Evolutionary conservation across 2,113 vertebrate genomes (phyloP).

Genomic region (Gallinago jamesoni): DNA sequence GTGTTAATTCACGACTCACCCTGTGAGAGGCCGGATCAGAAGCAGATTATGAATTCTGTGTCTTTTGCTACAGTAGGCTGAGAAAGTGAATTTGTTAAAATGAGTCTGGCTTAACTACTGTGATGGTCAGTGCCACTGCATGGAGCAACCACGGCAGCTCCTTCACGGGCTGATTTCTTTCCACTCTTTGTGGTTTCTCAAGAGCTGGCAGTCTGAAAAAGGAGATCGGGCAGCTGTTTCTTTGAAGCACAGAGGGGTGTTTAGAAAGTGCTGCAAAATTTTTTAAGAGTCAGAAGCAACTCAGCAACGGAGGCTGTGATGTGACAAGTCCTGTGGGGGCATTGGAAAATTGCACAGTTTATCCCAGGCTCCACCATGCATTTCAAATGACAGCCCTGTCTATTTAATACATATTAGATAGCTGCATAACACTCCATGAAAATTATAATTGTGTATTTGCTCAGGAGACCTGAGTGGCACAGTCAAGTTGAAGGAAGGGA

Average conservation of each 20-base stretch:
- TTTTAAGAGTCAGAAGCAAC: background rate
- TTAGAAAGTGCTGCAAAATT: background rate
- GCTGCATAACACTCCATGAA: conserved; percentile 31
- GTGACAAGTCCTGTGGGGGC: background rate
- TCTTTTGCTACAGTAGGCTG: background rate
- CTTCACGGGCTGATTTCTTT: background rate
- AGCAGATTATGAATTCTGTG: background rate
- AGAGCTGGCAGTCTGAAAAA: background rate
- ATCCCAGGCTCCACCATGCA: background rate
- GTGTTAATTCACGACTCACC: background rate
- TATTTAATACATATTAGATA: conserved; percentile 16
- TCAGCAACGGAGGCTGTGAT: background rate
- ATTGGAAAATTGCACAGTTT: background rate
- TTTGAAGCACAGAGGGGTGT: background rate
- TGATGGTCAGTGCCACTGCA: background rate
- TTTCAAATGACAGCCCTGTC: background rate
- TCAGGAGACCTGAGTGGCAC: conserved; percentile 27
- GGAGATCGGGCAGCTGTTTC: background rate
- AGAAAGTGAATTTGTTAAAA: background rate
- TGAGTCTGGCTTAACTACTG: background rate
- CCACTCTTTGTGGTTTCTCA: background rate
- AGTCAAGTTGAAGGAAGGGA: conserved; percentile 35
- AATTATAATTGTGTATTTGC: conserved; percentile 22
- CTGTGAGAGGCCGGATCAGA: background rate
- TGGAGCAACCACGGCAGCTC: background rate